Evolutionary conservation across 2,797 vertebrate genomes (phyloP).

Genomic region (Falco naumanni): DNA sequence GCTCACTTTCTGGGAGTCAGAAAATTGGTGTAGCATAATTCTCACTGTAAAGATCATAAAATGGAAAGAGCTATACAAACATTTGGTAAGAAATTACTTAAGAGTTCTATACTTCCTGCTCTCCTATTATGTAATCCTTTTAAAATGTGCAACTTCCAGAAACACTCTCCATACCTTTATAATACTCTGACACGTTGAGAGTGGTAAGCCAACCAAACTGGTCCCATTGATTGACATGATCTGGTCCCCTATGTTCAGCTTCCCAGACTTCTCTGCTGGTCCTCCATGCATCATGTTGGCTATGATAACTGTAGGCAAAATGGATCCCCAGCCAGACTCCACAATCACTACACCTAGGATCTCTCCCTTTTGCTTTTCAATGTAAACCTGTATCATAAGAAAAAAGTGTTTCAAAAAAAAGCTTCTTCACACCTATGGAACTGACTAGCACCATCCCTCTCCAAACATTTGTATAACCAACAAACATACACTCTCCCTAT

Average conservation of each 20-base stretch:
- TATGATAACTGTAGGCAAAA: constrained; percentile 95
- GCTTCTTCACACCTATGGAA: neutral
- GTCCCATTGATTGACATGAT: constrained; percentile 99
- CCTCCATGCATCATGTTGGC: constrained; percentile 98
- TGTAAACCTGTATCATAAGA: constrained; percentile 83
- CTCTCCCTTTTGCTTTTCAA: constrained; percentile 96
- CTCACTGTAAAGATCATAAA: neutral
- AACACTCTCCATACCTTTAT: constrained; percentile 86
- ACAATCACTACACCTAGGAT: constrained; percentile 95
- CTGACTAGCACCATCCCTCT: accelerated
- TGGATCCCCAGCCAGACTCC: constrained; percentile 98
- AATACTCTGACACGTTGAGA: constrained; percentile 96
- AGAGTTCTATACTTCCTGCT: neutral
- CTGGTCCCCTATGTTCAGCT: constrained; percentile 94
- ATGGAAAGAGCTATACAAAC: neutral
- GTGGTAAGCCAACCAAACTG: constrained; percentile 93
- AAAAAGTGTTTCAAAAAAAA: neutral
- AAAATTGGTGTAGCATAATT: neutral
- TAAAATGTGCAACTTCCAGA: neutral
- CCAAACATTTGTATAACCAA: neutral
- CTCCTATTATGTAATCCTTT: neutral
- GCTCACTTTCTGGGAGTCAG: neutral
- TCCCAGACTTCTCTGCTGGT: constrained; percentile 92
- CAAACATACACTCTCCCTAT: neutral
- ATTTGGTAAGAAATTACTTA: neutral